phyloP scores from a whole-genome alignment of 92 coral and sea anemone species.

The Nematostella vectensis region DNA sequence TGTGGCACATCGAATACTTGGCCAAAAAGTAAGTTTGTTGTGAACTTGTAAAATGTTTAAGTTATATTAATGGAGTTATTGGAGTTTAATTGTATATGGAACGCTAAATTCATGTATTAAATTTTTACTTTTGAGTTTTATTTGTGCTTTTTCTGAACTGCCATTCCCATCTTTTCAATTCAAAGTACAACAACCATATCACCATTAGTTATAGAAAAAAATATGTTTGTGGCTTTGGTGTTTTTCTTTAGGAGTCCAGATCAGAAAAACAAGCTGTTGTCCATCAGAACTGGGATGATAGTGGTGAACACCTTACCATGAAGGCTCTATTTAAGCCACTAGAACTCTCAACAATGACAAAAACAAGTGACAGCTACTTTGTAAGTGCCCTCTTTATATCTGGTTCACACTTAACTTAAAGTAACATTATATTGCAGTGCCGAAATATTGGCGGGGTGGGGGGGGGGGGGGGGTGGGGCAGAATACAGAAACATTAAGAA shows the following conservation, averaged over 20 bases:
- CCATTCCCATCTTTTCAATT: too few relatives aligned
- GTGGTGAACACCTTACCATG: slow-evolving; percentile 49
- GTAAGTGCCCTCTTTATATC: slow-evolving; percentile 57
- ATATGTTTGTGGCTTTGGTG: too few relatives aligned
- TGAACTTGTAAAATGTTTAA: too few relatives aligned
- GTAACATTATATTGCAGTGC: too few relatives aligned
- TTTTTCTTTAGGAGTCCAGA: neutral
- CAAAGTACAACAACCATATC: too few relatives aligned
- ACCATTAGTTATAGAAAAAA: too few relatives aligned
- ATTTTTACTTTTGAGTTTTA: neutral
- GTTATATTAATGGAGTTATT: too few relatives aligned
- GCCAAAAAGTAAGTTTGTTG: slow-evolving; percentile 43
- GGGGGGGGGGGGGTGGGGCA: too few relatives aligned
- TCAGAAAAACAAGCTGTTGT: neutral
- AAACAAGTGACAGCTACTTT: slow-evolving; percentile 24
- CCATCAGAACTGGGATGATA: slow-evolving; percentile 27
- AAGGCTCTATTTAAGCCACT: slow-evolving; percentile 60
- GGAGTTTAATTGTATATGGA: neutral
- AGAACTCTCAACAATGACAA: slow-evolving; percentile 70
- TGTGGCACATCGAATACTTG: slow-evolving; percentile 58
- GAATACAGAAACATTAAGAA: too few relatives aligned
- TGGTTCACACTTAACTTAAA: too few relatives aligned
- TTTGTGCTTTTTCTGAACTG: too few relatives aligned
- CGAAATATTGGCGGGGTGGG: too few relatives aligned
- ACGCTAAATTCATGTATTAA: neutral